Conservation (phyloP, 2,888 invertebrate species). For the Drosophila histrio region DNA sequence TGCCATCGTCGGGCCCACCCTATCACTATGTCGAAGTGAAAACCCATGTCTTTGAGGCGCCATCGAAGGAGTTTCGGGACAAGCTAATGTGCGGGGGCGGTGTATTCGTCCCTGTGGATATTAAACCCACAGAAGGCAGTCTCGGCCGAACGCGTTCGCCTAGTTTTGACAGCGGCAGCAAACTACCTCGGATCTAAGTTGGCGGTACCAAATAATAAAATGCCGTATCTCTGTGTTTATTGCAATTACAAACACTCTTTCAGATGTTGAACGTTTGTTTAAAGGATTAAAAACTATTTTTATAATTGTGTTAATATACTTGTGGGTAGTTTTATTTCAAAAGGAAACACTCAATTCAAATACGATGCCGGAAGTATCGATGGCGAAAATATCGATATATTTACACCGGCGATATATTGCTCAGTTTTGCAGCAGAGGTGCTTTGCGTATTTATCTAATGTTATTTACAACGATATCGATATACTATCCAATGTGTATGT, state of each 20-base stretch:
- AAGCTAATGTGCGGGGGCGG: slow-evolving; percentile 95
- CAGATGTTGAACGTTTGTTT: too few relatives aligned
- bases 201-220: too few relatives aligned
- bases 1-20: slow-evolving; percentile 90
- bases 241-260: too few relatives aligned
- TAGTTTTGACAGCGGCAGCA: slow-evolving; percentile 36
- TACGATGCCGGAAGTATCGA: background rate
- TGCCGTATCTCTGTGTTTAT: too few relatives aligned
- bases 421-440: slow-evolving; percentile 28
- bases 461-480: slow-evolving; percentile 51
- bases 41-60: slow-evolving; percentile 92
- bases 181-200: slow-evolving; percentile 48
- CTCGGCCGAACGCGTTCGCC: slow-evolving; percentile 56
- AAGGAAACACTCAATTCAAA: too few relatives aligned
- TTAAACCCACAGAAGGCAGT: slow-evolving; percentile 38
- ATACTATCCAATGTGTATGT: slow-evolving; percentile 59
- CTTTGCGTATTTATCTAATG: slow-evolving; percentile 17
- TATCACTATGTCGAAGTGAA: slow-evolving; percentile 90
- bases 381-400: background rate
- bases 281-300: too few relatives aligned
- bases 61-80: slow-evolving; percentile 94
- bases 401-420: background rate
- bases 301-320: too few relatives aligned
- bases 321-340: too few relatives aligned
- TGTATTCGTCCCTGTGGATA: slow-evolving; percentile 83